phyloP scores from a whole-genome alignment of 2,797 vertebrate species.

The Manis javanica region DNA sequence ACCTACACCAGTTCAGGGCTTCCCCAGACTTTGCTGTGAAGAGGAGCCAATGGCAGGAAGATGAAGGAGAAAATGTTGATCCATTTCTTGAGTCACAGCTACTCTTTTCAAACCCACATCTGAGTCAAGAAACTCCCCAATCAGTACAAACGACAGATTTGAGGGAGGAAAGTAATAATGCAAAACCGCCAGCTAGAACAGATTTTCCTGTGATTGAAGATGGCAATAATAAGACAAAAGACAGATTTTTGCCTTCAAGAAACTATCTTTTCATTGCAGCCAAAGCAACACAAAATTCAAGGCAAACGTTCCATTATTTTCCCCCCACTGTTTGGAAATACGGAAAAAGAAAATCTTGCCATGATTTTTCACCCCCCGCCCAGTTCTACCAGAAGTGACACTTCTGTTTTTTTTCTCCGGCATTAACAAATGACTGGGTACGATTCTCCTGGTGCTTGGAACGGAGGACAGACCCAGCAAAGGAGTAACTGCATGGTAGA shows the following conservation, averaged over 20 bases:
- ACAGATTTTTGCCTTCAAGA: conserved; percentile 83
- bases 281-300: conserved; percentile 72
- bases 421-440: conserved; percentile 42
- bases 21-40: accelerated
- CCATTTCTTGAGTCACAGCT: not conserved
- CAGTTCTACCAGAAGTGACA: conserved; percentile 71
- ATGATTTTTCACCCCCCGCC: not conserved
- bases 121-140: conserved; percentile 50
- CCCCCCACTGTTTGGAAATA: conserved; percentile 81
- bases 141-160: conserved; percentile 62
- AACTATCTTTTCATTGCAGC: conserved; percentile 62
- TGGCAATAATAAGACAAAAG: conserved; percentile 82
- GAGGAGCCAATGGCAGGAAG: not conserved
- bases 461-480: conserved; percentile 32
- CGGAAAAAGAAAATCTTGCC: conserved; percentile 69
- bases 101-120: not conserved
- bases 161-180: not conserved
- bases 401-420: not conserved
- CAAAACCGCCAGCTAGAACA: conserved; percentile 77
- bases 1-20: not conserved
- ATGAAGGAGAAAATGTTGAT: not conserved
- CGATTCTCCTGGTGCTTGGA: conserved; percentile 60
- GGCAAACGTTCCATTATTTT: conserved; percentile 75
- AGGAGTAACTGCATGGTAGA: conserved; percentile 36
- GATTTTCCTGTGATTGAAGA: conserved; percentile 81